These are phyloP conservation scores for Diprion similis DNA, from an alignment of 1,140 invertebrate genomes.

Conservation along the genomic window DNA sequence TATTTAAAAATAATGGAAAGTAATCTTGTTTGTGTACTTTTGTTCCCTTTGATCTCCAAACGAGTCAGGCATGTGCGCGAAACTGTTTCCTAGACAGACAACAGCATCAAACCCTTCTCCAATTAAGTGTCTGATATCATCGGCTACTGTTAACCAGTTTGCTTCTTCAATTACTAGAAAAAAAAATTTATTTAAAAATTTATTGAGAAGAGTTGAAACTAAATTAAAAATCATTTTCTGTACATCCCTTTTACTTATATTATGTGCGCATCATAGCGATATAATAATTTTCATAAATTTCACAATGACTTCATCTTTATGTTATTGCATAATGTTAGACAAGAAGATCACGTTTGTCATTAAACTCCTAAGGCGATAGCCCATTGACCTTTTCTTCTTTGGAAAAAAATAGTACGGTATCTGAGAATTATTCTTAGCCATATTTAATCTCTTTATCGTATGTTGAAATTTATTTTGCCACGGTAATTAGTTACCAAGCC, in stretches of 20 bases:
- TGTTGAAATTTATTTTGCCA: neutral
- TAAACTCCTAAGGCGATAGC: neutral
- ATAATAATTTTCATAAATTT: neutral
- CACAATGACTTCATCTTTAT: neutral
- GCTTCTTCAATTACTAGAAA: conserved; percentile 80
- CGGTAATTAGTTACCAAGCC: neutral
- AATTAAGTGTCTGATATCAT: conserved; percentile 71
- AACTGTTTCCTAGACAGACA: conserved; percentile 88
- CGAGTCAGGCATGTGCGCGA: conserved; percentile 83
- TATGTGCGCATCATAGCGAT: neutral
- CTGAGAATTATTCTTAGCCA: neutral
- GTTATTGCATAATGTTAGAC: neutral
- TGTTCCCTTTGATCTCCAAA: conserved; percentile 80
- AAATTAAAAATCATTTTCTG: neutral
- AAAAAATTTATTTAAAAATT: conserved; percentile 16
- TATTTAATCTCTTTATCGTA: neutral
- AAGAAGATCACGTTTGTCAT: neutral
- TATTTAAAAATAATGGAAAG: too few species aligned
- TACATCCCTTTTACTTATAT: conserved; percentile 1
- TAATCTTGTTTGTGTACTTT: conserved; percentile 61
- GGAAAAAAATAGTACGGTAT: neutral
- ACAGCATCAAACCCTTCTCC: conserved; percentile 78
- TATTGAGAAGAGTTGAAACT: neutral
- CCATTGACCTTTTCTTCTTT: neutral
- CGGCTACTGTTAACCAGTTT: conserved; percentile 77